Evolutionary conservation across 1,140 invertebrate species (phyloP).

Genomic region (Spodoptera frugiperda): DNA sequence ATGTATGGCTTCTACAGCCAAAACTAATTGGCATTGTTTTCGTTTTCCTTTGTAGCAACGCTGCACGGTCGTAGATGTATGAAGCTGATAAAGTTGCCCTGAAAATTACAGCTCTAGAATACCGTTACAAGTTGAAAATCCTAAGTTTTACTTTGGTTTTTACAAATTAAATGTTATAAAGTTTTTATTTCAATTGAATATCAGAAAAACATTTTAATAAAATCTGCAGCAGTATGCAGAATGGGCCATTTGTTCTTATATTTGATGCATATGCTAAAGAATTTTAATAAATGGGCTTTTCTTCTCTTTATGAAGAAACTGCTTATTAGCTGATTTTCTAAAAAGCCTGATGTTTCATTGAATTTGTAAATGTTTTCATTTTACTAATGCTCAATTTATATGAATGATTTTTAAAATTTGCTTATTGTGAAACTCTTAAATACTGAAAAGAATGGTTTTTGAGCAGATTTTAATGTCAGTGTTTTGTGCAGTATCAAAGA

Average conservation of each 20-base stretch:
- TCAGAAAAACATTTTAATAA: neutral
- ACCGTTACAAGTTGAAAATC: too few species aligned
- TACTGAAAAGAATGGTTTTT: neutral
- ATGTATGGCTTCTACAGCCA: neutral
- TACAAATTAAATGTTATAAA: neutral
- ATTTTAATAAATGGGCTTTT: neutral
- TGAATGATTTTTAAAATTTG: neutral
- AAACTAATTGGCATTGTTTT: neutral
- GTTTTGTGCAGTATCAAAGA: neutral
- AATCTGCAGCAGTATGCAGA: neutral
- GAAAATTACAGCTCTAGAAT: too few species aligned
- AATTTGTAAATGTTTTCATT: neutral
- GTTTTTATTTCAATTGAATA: too few species aligned
- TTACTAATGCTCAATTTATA: neutral
- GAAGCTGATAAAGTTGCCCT: too few species aligned
- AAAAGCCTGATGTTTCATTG: neutral
- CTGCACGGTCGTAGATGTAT: neutral
- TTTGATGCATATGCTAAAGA: neutral
- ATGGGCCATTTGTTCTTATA: neutral
- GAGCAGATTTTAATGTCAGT: neutral
- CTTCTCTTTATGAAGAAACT: neutral
- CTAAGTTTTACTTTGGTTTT: neutral
- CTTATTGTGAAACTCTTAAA: neutral
- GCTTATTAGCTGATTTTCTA: conserved; percentile 11
- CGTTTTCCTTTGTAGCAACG: neutral